Base-by-base conservation (phyloP, 1,140 invertebrate species). In the silkworm (Bombyx mori) region DNA sequence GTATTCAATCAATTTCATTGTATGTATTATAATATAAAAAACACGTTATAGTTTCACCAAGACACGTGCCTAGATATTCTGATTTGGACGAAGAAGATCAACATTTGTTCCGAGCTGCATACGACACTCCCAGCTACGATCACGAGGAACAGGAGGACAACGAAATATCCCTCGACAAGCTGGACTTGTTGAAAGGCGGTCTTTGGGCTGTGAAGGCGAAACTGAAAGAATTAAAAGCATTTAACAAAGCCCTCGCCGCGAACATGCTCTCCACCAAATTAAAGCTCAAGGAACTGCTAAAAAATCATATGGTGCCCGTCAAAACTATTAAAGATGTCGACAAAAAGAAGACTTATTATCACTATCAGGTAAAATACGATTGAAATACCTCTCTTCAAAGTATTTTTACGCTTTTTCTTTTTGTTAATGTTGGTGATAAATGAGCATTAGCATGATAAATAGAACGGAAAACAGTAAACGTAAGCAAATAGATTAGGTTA, bases 51-150 rank as follows among this genome's bases (percentile, higher is more conserved):
- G 50, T 26, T 51, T 51, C 50, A 51, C 57, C 68, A 43, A 73
- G 73, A 45, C 54, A 69, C 35, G 42, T 71, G n/a, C 77, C 76
- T 8, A 65, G 72, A 22, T 82, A 72, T 60, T 50, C 58, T 0
- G 82, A 83, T 6, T 56, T 86, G 10, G 79, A 86, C 52, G 74
- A 82, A 35, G 80, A 84, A 6, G 83, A 86, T 42, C 69, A 79
- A 42, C 62, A 72, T 10, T 47, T 86, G n/a, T 83, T 68, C 52
- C 62, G 81, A 48, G 74, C 71, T 1, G 81, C 75, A 4, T 85
- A 77, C 54, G 82, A 84, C 6, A 77, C 80, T 10, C 77, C 82
- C 7, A 63, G 73, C 0, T 81, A 82, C 60, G 69, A 77, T 48
- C 65, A 81, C 22, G 71, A 77, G 45, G 66, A 78, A 1, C 66